Conservation (phyloP, 2,888 invertebrate species). For the Lamellibrachia satsuma region DNA sequence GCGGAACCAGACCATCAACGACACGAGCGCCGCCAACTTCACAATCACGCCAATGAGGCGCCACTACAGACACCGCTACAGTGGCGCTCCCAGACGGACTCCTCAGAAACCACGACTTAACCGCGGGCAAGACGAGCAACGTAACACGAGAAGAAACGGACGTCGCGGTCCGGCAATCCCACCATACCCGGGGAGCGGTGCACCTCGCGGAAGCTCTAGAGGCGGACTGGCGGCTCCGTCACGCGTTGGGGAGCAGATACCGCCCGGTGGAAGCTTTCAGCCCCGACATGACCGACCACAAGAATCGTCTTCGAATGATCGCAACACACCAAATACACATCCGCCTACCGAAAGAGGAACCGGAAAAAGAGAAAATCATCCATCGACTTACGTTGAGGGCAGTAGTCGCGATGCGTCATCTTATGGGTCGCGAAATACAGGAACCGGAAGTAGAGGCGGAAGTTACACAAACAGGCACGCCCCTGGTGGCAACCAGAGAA, state of each 20-base stretch:
- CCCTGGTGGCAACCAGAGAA: background rate
- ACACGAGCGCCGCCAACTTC: background rate
- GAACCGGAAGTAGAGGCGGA: background rate
- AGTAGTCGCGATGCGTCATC: background rate
- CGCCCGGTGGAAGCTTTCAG: background rate
- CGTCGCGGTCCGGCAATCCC: background rate
- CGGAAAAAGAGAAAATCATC: background rate
- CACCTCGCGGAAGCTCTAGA: background rate
- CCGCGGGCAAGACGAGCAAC: background rate
- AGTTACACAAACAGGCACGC: background rate
- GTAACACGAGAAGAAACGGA: background rate
- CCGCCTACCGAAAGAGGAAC: background rate
- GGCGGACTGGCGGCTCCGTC: background rate
- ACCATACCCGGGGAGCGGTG: background rate
- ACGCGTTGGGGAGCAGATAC: background rate
- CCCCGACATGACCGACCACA: background rate
- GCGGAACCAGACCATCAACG: conserved; percentile 1
- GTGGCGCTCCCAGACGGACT: background rate
- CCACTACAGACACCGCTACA: background rate
- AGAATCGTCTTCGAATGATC: background rate
- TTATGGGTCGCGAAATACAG: background rate
- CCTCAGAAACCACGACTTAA: background rate
- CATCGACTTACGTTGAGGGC: background rate
- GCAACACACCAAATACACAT: background rate
- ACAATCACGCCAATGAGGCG: background rate